These are phyloP conservation scores for Pachycephala philippinensis DNA, from an alignment of 2,113 vertebrate genomes.

Conservation along the genomic window DNA sequence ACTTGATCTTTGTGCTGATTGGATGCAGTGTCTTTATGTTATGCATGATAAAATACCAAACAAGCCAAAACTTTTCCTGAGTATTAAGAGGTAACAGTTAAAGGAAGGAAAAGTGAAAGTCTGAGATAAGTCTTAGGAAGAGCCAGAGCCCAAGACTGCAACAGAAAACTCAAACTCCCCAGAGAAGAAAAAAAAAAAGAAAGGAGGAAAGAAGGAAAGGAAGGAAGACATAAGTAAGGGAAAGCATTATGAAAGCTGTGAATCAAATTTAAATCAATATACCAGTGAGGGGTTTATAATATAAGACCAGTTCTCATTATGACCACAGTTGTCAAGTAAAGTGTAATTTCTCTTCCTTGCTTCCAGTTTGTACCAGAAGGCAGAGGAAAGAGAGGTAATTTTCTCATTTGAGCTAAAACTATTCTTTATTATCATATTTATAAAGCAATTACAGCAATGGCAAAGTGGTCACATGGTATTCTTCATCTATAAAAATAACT, in stretches of 20 bases:
- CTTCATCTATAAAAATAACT: neutral
- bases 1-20: neutral
- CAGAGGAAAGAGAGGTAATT: neutral
- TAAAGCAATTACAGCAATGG: neutral
- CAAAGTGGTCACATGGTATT: neutral
- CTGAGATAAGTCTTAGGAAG: neutral
- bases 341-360: neutral
- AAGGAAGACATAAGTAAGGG: neutral
- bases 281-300: neutral
- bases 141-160: neutral
- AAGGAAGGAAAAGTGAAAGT: neutral
- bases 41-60: neutral
- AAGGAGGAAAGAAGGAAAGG: neutral
- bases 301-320: neutral
- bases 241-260: neutral
- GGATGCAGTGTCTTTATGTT: neutral
- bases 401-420: neutral
- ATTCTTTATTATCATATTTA: neutral
- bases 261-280: neutral
- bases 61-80: neutral
- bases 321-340: neutral
- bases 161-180: neutral
- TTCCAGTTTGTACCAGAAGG: neutral
- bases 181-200: neutral
- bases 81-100: neutral